Evolutionary conservation across 2,113 vertebrate genomes (phyloP).

Genomic region (Sylvicapra grimmia): DNA sequence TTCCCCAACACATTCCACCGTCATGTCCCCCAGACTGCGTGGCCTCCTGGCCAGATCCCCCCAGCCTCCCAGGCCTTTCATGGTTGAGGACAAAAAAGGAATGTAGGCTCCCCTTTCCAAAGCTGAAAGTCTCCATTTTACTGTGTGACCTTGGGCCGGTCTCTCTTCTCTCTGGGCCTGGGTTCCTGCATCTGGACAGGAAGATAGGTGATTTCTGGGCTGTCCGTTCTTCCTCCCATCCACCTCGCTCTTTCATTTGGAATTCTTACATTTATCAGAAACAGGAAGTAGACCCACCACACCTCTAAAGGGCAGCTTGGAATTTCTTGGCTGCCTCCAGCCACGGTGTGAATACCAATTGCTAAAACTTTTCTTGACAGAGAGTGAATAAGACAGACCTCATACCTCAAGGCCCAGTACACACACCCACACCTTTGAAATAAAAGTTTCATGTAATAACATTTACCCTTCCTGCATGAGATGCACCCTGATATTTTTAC

Average conservation of each 20-base stretch:
- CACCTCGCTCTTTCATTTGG: neutral
- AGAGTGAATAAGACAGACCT: neutral
- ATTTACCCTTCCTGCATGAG: neutral
- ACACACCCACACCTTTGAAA: neutral
- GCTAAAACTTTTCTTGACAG: neutral
- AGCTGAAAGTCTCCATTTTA: neutral
- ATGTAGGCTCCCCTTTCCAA: neutral
- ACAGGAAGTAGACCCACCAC: constrained; percentile 1
- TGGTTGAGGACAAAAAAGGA: constrained; percentile 23
- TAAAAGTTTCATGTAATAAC: neutral
- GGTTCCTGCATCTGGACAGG: neutral
- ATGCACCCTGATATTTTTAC: neutral
- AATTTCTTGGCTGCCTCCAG: neutral
- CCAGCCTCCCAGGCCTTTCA: neutral
- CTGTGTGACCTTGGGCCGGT: constrained; percentile 32
- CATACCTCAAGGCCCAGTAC: neutral
- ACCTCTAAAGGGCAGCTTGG: constrained; percentile 13
- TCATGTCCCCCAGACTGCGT: constrained; percentile 37
- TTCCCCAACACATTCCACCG: constrained; percentile 73
- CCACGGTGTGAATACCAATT: neutral
- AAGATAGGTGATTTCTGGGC: neutral
- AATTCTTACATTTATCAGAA: constrained; percentile 15
- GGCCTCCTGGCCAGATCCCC: neutral
- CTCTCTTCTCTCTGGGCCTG: neutral
- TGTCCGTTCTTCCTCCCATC: too few relatives aligned